Percentiles rank a stretch among this genome's conserved stretches.
Evolutionary conservation across 2,113 vertebrate genomes (phyloP).

Genomic region (Electrona antarctica): DNA sequence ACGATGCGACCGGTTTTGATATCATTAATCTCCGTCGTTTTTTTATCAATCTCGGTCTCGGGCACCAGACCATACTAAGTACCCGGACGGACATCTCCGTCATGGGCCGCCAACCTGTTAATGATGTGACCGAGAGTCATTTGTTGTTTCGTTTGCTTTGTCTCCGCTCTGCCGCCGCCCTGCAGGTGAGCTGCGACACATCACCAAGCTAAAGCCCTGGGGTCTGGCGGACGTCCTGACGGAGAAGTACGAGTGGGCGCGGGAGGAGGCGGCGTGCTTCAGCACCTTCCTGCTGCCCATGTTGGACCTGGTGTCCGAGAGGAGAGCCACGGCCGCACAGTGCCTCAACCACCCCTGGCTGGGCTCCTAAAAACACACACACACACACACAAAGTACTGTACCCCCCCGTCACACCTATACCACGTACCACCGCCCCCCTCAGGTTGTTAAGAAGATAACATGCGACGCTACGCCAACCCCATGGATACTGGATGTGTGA

Average conservation of each 20-base stretch:
- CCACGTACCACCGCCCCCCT: too few species aligned
- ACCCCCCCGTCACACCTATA: too few species aligned
- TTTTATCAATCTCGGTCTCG: too few species aligned
- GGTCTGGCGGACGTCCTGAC: conserved; percentile 91
- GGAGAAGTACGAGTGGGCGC: conserved; percentile 96
- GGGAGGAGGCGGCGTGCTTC: conserved; percentile 91
- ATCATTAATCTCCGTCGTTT: too few species aligned
- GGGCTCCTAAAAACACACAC: conserved; percentile 74
- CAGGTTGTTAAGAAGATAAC: too few species aligned
- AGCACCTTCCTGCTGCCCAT: conserved; percentile 95
- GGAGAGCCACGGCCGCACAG: conserved; percentile 91
- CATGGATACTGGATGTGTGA: neutral
- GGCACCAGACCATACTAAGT: too few species aligned
- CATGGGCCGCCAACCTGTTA: too few species aligned
- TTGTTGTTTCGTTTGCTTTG: neutral
- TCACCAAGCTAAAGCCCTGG: conserved; percentile 98
- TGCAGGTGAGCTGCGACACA: conserved; percentile 94
- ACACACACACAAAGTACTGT: too few species aligned
- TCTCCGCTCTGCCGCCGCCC: conserved; percentile 13
- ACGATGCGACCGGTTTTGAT: too few species aligned
- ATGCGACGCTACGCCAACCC: too few species aligned
- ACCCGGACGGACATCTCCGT: too few species aligned
- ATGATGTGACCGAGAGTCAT: too few species aligned
- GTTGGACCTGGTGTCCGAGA: conserved; percentile 94
- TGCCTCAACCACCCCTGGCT: conserved; percentile 96